Evolutionary conservation across 1,140 invertebrate species (phyloP).

Genomic region (Lepeophtheirus salmonis): DNA sequence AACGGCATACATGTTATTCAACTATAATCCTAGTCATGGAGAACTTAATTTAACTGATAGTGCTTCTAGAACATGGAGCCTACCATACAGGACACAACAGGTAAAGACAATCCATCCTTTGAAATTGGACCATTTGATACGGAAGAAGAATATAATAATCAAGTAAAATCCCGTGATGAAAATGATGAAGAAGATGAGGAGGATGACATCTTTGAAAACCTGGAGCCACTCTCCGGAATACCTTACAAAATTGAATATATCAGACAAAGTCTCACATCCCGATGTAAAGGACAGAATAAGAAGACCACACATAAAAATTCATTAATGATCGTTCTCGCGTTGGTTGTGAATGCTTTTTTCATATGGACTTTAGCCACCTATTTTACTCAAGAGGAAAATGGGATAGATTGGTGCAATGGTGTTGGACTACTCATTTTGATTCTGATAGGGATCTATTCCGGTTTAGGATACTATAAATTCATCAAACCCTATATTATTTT

Average conservation of each 20-base stretch:
- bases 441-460: constrained; percentile 38
- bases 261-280: not conserved
- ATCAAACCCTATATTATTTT: constrained; percentile 34
- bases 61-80: no score
- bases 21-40: no score
- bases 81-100: no score
- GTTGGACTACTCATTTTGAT: constrained; percentile 51
- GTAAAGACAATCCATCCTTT: not conserved
- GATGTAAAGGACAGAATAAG: not conserved
- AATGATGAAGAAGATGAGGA: not conserved
- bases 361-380: not conserved
- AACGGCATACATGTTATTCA: no score
- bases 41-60: no score
- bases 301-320: not conserved
- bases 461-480: constrained; percentile 42
- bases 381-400: constrained; percentile 1
- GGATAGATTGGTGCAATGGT: constrained; percentile 39
- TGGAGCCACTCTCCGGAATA: not conserved
- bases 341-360: not conserved
- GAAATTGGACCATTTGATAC: not conserved
- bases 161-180: no score
- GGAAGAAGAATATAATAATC: not conserved
- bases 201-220: not conserved
- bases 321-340: not conserved
- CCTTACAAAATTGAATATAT: not conserved